Evolutionary conservation across 1,140 invertebrate genomes (phyloP), one percentile per base, ranked within the genome.

Genomic region (Berghia stephanieae): DNA sequence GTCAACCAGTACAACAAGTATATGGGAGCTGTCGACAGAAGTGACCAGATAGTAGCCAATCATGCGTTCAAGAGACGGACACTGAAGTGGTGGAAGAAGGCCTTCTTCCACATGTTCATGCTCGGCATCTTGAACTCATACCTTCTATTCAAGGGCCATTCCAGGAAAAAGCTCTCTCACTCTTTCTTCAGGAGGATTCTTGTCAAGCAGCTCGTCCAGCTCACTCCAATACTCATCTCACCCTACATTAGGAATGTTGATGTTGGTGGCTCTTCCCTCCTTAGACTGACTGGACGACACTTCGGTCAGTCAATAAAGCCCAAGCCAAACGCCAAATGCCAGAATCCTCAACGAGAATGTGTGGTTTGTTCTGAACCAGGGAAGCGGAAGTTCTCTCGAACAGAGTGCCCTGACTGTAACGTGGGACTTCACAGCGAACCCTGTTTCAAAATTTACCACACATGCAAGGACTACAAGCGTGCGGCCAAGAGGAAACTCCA

Each of bases 81-180:
- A 13, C 13, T 69, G 24, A 69, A 69, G 38, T 69, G 67, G 67
- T 63, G 57, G 57, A 27, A 63, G 34, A 63, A 63, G 27, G 57
- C 57, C 8, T 31, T 63, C 34, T 63, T 63, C 27, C 57, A 63
- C 57, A 10, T 63, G 10, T 63, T 63, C 27, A 27, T 10, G 57
- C 57, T 63, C 27, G 57, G 57, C 27, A 31, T 63, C 10, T 31
- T 63, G 10, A 63, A 63, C 27, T 16, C 57, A 63, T 63, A 63
- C 27, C 27, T 63, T 10, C 8, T 63, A 8, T 31, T 24, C 27
- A 10, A n/a, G 27, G 34, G 57, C 57, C 10, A 63, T 31, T 10
- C 8, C 57, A 31, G 57, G 8, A 13, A 69, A 40, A 13, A 69
- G 40, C n/a, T n/a, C n/a, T 36, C 38, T 31, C 24, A 38, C 31